These are phyloP conservation scores for Yoshiicerus persimilis DNA, from an alignment of 1,140 invertebrate genomes.

Conservation along the genomic window DNA sequence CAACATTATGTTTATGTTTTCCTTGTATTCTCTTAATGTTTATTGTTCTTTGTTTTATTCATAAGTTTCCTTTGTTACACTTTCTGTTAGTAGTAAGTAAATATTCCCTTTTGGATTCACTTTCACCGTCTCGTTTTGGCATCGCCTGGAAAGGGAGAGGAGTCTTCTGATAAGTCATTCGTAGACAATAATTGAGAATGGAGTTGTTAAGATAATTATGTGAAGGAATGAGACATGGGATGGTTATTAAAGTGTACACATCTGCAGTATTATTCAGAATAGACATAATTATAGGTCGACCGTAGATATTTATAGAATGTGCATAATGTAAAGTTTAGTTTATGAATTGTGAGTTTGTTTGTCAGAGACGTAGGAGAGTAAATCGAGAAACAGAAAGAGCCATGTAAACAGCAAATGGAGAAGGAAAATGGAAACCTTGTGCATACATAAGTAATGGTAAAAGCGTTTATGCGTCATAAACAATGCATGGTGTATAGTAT, in stretches of 20 bases:
- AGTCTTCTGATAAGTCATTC: neutral
- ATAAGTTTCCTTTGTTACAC: neutral
- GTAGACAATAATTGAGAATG: neutral
- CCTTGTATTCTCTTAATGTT: slow-evolving; percentile 4
- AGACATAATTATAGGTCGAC: too few relatives aligned
- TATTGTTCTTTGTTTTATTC: neutral
- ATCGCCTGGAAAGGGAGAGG: neutral
- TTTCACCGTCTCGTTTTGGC: neutral
- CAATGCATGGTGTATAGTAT: too few relatives aligned
- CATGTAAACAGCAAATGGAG: neutral
- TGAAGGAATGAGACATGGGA: neutral
- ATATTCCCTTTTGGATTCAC: neutral
- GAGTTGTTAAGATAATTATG: neutral
- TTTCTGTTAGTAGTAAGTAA: neutral
- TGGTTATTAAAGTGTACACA: neutral
- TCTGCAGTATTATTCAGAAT: neutral
- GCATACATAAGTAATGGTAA: too few relatives aligned
- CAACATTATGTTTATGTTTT: neutral
- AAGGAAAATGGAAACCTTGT: neutral
- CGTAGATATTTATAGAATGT: too few relatives aligned
- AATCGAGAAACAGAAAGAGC: neutral
- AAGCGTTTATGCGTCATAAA: too few relatives aligned
- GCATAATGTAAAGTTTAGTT: neutral
- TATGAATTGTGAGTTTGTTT: neutral
- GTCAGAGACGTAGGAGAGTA: neutral